A percentile compares a stretch with the other conserved stretches of the same genome.
phyloP scores from a whole-genome alignment of 2,113 vertebrate species.

The Naja naja region DNA sequence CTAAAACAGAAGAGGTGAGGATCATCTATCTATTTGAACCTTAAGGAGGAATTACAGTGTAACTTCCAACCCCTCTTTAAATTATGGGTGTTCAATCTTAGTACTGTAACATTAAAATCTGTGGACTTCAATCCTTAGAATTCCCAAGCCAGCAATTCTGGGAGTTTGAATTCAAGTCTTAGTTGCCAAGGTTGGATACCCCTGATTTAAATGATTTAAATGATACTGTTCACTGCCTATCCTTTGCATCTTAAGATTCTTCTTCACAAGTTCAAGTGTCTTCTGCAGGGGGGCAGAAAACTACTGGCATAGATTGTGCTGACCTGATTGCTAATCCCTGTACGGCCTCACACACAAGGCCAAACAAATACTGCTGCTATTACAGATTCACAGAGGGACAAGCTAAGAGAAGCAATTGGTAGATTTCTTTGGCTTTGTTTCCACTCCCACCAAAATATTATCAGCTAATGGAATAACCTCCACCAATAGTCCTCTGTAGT shows the following conservation, averaged over 20 bases:
- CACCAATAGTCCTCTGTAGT: neutral
- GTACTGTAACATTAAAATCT: too few relatives aligned
- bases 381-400: neutral
- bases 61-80: neutral
- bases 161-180: too few relatives aligned
- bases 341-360: neutral
- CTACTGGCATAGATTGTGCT: neutral
- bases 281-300: neutral
- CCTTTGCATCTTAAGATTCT: neutral
- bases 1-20: neutral
- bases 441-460: neutral
- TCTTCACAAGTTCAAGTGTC: neutral
- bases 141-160: too few relatives aligned
- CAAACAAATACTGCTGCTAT: neutral
- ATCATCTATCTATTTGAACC: too few relatives aligned
- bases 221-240: neutral
- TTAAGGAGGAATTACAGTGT: neutral
- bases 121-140: too few relatives aligned
- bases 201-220: neutral
- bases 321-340: neutral
- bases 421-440: neutral
- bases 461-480: neutral
- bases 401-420: neutral
- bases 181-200: too few relatives aligned
- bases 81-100: too few relatives aligned